Conservation (phyloP, 2,113 vertebrate species). For the Pholis gunnellus region DNA sequence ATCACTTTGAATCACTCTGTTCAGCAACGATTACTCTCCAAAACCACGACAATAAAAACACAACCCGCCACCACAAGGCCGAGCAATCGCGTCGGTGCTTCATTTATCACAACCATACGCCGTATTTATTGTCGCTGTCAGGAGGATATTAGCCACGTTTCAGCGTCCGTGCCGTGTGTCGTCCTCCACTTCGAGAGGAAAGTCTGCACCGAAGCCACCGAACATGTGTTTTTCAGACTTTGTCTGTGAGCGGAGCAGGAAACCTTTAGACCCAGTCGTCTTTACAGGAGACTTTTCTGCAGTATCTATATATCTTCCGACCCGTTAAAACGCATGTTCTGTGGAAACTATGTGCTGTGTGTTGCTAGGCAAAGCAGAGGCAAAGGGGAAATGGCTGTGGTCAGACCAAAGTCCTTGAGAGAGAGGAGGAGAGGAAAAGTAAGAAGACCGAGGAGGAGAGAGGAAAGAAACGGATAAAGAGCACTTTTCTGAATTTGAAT, state of each 20-base stretch:
- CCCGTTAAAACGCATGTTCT: conserved; percentile 74
- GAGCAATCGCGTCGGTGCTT: conserved; percentile 35
- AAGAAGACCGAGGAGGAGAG: conserved; percentile 40
- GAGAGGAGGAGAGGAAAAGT: conserved; percentile 55
- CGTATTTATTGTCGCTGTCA: conserved; percentile 35
- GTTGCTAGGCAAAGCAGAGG: conserved; percentile 73
- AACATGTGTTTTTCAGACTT: conserved; percentile 66
- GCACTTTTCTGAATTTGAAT: conserved; percentile 48
- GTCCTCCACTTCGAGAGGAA: conserved; percentile 25
- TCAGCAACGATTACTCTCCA: conserved; percentile 16
- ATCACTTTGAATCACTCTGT: conserved; percentile 37
- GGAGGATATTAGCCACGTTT: conserved; percentile 26
- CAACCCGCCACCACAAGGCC: conserved; percentile 29
- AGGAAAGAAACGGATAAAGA: conserved; percentile 27
- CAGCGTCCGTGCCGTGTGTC: conserved; percentile 17
- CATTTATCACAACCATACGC: conserved; percentile 36
- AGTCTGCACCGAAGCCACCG: conserved; percentile 35
- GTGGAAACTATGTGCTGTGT: conserved; percentile 80
- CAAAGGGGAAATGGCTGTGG: conserved; percentile 83
- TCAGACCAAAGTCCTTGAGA: conserved; percentile 79
- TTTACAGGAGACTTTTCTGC: conserved; percentile 71
- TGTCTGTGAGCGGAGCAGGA: conserved; percentile 37
- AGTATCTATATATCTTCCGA: conserved; percentile 76
- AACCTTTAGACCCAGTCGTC: conserved; percentile 54
- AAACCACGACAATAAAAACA: conserved; percentile 46